Base-by-base conservation (phyloP, 2,888 invertebrate species). In the Callinectes sapidus region DNA sequence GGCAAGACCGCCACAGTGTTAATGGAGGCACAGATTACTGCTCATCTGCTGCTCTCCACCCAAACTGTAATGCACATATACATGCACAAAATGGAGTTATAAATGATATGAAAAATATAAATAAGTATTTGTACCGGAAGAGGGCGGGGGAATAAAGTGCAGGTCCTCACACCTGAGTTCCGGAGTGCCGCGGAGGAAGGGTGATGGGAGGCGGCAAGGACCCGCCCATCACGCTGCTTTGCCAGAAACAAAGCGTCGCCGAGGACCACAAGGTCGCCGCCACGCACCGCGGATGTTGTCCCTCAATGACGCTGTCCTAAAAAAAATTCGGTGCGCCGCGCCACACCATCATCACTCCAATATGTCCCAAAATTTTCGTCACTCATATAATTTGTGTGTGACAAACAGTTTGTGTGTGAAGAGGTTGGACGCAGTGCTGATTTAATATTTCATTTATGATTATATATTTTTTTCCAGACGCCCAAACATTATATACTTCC, bases 181-280 rank as follows among this genome's bases (percentile, higher is more conserved):
- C 81, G 81, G 32, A 81, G 81, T 10, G 23, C 35, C 81, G 81
- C 16, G 81, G 35, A 32, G 81, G 81, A 71, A n/a, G 71, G 71
- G 23, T 8, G 71, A 23, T n/a, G 81, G 71, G 71, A 23, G 71
- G 71, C 71, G 81, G 81, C 32, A 14, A 81, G 81, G 35, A 81
- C 81, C 81, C 81, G 81, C 81, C 81, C 81, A 35, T 81, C 81
- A 81, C 81, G 81, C 81, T 35, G 81, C 81, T 81, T 35, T 35
- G 35, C 32, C 81, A 81, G 81, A 81, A 81, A 81, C 81, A 81
- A 81, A 81, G 81, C 81, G 81, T 32, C 81, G 81, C 81, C 81
- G 35, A 81, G 81, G 81, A 81, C 81, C 81, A 81, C 81, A 81
- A 81, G 81, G 81, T n/a, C 81, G 81, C 81, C 32, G 81, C 81